These are phyloP conservation scores for Phrynocephalus guinanensis DNA, from an alignment of 2,797 vertebrate genomes.

Conservation along the genomic window DNA sequence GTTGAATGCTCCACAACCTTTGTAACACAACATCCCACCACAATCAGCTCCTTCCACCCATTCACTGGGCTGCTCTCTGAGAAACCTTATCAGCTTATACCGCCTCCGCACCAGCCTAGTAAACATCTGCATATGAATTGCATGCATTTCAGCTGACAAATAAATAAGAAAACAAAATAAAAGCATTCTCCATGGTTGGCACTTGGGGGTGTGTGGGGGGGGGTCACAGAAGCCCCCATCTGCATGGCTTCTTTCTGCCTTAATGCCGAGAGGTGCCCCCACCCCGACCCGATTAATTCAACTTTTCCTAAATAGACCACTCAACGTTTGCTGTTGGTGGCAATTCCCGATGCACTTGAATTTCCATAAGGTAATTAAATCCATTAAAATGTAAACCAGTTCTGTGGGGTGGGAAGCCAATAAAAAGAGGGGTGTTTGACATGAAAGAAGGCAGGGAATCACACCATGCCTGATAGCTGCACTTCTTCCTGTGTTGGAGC, in stretches of 20 bases:
- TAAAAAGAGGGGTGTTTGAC: conserved; percentile 56
- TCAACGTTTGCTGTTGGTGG: conserved; percentile 70
- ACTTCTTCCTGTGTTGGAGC: conserved; percentile 63
- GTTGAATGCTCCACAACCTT: not conserved
- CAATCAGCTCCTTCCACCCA: not conserved
- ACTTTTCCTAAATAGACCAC: conserved; percentile 72
- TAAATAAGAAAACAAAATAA: conserved; percentile 56
- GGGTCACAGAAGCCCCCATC: conserved; percentile 63
- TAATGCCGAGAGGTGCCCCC: conserved; percentile 71
- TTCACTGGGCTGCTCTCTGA: not conserved
- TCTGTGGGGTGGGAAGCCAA: conserved; percentile 51
- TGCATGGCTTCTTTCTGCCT: conserved; percentile 68
- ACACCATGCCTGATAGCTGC: conserved; percentile 55
- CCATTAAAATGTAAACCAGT: conserved; percentile 79
- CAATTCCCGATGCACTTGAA: conserved; percentile 74
- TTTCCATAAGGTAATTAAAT: conserved; percentile 76
- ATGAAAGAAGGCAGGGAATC: conserved; percentile 67
- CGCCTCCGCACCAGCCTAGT: not conserved
- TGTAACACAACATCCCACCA: too few species aligned
- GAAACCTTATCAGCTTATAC: not conserved
- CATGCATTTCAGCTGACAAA: conserved; percentile 10
- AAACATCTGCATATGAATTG: not conserved
- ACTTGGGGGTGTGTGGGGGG: conserved; percentile 6
- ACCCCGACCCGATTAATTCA: conserved; percentile 76
- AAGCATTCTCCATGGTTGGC: conserved; percentile 44